A percentile compares a stretch with the other conserved stretches of the same genome.
Evolutionary conservation across 1,140 invertebrate species (phyloP).

Genomic region (Drosophila varians): DNA sequence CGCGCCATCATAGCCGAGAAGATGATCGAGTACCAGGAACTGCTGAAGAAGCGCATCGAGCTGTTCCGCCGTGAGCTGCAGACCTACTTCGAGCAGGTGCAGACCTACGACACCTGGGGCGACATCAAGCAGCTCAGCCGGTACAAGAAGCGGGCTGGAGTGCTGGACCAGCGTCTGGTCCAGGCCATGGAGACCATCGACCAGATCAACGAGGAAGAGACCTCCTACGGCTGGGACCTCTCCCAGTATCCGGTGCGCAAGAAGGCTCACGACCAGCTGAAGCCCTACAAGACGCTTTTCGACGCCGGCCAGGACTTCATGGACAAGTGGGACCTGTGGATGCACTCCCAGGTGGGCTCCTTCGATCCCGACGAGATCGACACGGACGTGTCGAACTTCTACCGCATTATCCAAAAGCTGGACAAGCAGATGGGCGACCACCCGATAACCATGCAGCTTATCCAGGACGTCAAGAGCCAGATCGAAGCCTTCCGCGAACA

Average conservation of each 20-base stretch:
- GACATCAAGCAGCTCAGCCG: slow-evolving; percentile 93
- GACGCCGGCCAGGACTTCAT: slow-evolving; percentile 94
- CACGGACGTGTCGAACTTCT: slow-evolving; percentile 90
- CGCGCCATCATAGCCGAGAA: slow-evolving; percentile 91
- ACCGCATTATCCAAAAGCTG: slow-evolving; percentile 93
- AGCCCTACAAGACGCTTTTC: slow-evolving; percentile 95
- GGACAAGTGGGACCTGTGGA: slow-evolving; percentile 92
- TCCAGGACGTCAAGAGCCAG: slow-evolving; percentile 85
- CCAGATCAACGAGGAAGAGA: slow-evolving; percentile 96
- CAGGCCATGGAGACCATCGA: slow-evolving; percentile 92
- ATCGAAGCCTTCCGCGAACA: slow-evolving; percentile 96
- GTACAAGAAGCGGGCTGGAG: slow-evolving; percentile 92
- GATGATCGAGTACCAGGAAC: slow-evolving; percentile 93
- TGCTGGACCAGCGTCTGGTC: slow-evolving; percentile 88
- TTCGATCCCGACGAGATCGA: slow-evolving; percentile 96
- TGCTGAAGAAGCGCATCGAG: slow-evolving; percentile 86
- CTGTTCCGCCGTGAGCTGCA: slow-evolving; percentile 88
- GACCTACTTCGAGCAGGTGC: slow-evolving; percentile 90
- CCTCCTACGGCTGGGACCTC: slow-evolving; percentile 93
- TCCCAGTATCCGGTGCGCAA: slow-evolving; percentile 95
- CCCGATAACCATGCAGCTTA: slow-evolving; percentile 87
- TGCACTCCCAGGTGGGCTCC: slow-evolving; percentile 91
- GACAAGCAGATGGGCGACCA: slow-evolving; percentile 93
- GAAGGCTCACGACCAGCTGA: slow-evolving; percentile 88
- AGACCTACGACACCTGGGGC: slow-evolving; percentile 94